Evolutionary conservation across 2,888 invertebrate species (phyloP), one percentile per base, ranked within the genome.

Genomic region (Cremastobaeus sp.): DNA sequence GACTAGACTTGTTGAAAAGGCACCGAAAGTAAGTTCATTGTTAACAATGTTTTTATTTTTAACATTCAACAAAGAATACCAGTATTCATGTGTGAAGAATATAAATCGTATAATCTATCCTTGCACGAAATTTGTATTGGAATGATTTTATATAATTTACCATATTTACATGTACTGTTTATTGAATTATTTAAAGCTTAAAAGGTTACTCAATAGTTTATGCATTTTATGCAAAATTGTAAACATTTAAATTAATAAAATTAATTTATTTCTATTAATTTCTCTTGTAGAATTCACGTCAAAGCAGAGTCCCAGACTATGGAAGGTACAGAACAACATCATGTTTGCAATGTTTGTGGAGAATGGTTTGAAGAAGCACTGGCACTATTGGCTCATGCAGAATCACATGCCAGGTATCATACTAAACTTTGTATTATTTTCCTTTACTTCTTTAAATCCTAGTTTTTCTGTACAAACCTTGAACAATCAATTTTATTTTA

Each of bases 331-430:
- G 84, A 82, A 76, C 86, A 85, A 65, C 86, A 86, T 79, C 94
- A 95, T 85, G 90, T 92, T 76, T 95, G 95, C 85, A 93, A 92
- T 83, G 93, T 93, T 30, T 95, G 95, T 85, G 95, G 94, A 43
- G 93, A 94, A 88, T 91, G 91, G 72, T 95, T 94, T 85, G 90
- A 91, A 35, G 94, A 93, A 88, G 93, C 94, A 54, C 88, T 94
- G 80, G 93, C 94, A 84, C 89, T 95, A 77, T 89, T 94, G 39
- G 93, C 94, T 14, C 95, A 95, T 88, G 93, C 94, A 0, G 94
- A 95, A 89, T 89, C 92, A 3, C 95, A 95, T 86, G 92, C 94
- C 35, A 89, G 92, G 83, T 85, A 82, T 66, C 35, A 43, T 57
- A n/a, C n/a, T n/a, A n/a, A n/a, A n/a, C n/a, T n/a, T 50, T 30